These are phyloP conservation scores for Perca flavescens DNA, from an alignment of 2,113 vertebrate species.

Conservation along the genomic window DNA sequence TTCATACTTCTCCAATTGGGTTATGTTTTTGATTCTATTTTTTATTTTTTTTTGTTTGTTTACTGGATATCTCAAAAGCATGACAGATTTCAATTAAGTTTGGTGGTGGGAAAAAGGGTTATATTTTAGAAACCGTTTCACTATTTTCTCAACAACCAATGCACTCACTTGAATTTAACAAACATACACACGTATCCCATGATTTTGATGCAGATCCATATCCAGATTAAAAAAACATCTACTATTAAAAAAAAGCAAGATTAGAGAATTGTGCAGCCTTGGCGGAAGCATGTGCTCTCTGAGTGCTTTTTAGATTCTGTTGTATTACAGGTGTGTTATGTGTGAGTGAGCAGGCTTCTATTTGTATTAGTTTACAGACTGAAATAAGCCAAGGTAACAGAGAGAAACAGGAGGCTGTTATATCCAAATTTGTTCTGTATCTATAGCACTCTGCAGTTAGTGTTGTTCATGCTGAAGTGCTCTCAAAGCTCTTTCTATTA, in stretches of 20 bases:
- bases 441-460: slow-evolving; percentile 38
- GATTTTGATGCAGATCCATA: not conserved
- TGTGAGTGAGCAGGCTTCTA: not conserved
- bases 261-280: not conserved
- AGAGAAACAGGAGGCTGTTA: slow-evolving; percentile 31
- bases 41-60: not conserved
- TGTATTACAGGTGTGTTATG: not conserved
- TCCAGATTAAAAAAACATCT: not conserved
- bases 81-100: not conserved
- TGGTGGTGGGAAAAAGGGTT: not conserved
- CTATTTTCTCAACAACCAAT: not conserved
- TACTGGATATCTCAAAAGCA: not conserved
- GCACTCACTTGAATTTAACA: not conserved
- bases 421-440: slow-evolving; percentile 21
- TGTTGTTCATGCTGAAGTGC: slow-evolving; percentile 34
- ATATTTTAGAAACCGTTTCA: not conserved
- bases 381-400: slow-evolving; percentile 4
- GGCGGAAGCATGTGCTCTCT: not conserved
- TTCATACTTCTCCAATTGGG: not conserved
- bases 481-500: slow-evolving; percentile 58
- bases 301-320: not conserved
- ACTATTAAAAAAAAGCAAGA: not conserved
- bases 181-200: not conserved
- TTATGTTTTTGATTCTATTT: not conserved
- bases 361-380: slow-evolving; percentile 4